These are phyloP conservation scores for Glyptemys insculpta DNA, from an alignment of 2,797 vertebrate species.

Conservation along the genomic window DNA sequence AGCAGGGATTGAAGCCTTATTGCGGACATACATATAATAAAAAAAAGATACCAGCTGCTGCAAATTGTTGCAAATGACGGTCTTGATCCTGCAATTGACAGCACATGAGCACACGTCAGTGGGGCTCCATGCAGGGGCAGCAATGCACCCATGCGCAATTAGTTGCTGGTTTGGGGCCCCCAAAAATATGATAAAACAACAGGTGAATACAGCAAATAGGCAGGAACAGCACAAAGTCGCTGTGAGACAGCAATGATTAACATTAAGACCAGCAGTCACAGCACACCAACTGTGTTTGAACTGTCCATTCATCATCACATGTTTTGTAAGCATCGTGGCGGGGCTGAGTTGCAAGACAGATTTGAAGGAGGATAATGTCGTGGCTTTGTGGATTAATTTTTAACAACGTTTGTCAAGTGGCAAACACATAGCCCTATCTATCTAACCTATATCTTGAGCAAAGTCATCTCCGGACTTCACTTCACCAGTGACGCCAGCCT, in stretches of 20 bases:
- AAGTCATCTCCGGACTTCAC: neutral
- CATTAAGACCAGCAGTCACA: neutral
- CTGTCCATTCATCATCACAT: neutral
- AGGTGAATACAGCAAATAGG: neutral
- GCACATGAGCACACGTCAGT: neutral
- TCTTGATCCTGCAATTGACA: neutral
- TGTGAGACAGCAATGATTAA: neutral
- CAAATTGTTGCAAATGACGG: rapidly evolving
- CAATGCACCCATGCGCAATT: neutral
- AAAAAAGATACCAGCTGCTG: neutral
- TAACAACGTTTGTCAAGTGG: neutral
- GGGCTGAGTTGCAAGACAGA: neutral
- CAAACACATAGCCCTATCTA: neutral
- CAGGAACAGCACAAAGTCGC: neutral
- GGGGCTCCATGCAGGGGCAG: neutral
- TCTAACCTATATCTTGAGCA: neutral
- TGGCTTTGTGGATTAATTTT: neutral
- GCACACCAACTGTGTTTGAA: neutral
- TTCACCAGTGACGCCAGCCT: neutral
- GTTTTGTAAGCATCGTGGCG: neutral
- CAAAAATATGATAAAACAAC: neutral
- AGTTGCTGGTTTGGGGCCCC: neutral
- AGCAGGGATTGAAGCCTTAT: neutral
- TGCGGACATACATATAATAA: rapidly evolving
- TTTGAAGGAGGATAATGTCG: neutral